Base-by-base conservation (phyloP, 2,888 invertebrate genomes). In the Tigriopus californicus region DNA sequence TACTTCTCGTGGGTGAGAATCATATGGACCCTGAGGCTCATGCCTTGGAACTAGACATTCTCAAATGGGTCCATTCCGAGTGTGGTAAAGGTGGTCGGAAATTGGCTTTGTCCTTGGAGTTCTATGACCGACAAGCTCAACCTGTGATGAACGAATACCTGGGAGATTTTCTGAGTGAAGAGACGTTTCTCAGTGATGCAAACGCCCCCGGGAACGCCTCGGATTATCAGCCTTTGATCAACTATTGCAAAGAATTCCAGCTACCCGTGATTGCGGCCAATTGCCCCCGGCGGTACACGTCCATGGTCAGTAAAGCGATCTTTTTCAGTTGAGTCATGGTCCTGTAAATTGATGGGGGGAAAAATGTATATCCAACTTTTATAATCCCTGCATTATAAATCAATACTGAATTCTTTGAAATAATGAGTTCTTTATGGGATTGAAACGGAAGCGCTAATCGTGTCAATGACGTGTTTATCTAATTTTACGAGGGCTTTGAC, bases 101-200 rank as follows among this genome's bases (percentile, higher is more conserved):
- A 44, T 6, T 15, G 11, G 46, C 44, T 12, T 25, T 57, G 15
- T 57, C 57, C 8, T 25, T 57, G 10, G 57, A 57, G 25, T 57
- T 57, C 24, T 57, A 22, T 42, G 57, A 57, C 41, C n/a, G 57
- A 18, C 18, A 18, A n/a, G 18, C 57, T 42, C 57, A 57, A 25
- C 15, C 42, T 46, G 57, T 57, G 25, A 18, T 57, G 15, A 20
- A 57, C 25, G 57, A 57, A 22, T 57, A 57, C 41, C 25, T 57
- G 10, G 11, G 13, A 5, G 46, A 18, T 3, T 24, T 57, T 11
- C 13, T 57, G n/a, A 25, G 46, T 15, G 13, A 41, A 12, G 57
- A 57, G 13, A 44, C 46, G 13, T 57, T 57, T 44, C 6, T 57
- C 12, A 22, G 15, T 13, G 46, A 57, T 25, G 10, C 20, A 22